A percentile compares a stretch with the other conserved stretches of the same genome.
Conservation (phyloP, 2,113 vertebrate species). For the Mola mola region DNA sequence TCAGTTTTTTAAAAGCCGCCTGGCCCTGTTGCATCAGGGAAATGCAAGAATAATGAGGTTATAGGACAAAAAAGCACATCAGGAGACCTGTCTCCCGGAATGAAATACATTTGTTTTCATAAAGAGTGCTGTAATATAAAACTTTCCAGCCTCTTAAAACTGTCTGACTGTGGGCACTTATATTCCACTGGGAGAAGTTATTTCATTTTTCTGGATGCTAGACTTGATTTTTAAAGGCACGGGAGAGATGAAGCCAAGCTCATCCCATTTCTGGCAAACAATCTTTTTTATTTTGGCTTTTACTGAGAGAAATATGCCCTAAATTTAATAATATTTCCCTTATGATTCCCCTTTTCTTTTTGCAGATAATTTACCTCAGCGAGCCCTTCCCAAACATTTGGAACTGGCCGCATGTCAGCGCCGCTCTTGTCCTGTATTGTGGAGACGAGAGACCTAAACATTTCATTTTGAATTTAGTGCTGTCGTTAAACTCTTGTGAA, state of each 20-base stretch:
- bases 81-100: conserved; percentile 48
- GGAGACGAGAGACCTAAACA: conserved; percentile 66
- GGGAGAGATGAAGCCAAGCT: conserved; percentile 48
- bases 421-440: conserved; percentile 49
- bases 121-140: conserved; percentile 56
- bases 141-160: conserved; percentile 66
- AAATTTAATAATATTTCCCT: conserved; percentile 35
- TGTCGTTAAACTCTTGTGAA: conserved; percentile 67
- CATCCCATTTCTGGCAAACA: conserved; percentile 54
- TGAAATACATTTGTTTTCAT: conserved; percentile 64
- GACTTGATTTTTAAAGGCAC: conserved; percentile 41
- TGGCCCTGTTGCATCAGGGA: conserved; percentile 29
- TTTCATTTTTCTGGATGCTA: conserved; percentile 47
- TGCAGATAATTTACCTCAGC: background rate
- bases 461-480: conserved; percentile 70
- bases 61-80: conserved; percentile 41
- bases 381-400: conserved; percentile 28
- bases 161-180: conserved; percentile 54
- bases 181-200: conserved; percentile 47
- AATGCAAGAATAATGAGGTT: conserved; percentile 27
- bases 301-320: conserved; percentile 17
- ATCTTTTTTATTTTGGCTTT: conserved; percentile 48
- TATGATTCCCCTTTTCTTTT: conserved; percentile 24
- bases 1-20: conserved; percentile 8
- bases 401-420: conserved; percentile 11